Evolutionary conservation across 2,113 vertebrate genomes (phyloP), one percentile per base, ranked within the genome.

Genomic region (Poicephalus gulielmi): DNA sequence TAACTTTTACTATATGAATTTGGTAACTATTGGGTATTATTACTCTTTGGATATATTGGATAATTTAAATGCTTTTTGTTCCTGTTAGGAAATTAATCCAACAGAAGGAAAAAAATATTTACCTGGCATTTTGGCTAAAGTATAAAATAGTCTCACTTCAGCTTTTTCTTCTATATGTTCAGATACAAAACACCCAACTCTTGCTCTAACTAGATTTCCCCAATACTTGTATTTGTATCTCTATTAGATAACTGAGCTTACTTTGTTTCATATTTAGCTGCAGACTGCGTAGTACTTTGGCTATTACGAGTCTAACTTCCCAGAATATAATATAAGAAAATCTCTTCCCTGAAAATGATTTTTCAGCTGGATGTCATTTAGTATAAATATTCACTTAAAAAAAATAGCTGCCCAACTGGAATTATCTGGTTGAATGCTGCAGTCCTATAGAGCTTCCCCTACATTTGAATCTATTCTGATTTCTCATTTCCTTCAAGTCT

Each of bases 251-350:
- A 84, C 52, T 39, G 41, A 94, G 25, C 57, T 92, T 92, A 76
- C 85, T 94, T 91, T 84, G 81, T 67, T 95, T 94, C 91, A 89
- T 89, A 94, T 96, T 96, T 94, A 94, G 69, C 86, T 79, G n/a
- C 73, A 90, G 75, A 31, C 77, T 93, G 44, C 13, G 1, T 79
- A 87, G 69, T 69, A 79, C 83, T 95, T 91, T 53, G 70, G 44
- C 57, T 92, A 66, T 89, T 88, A 74, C 22, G 27, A 88, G 27
- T n/a, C 83, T 73, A 80, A 94, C 67, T 96, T 96, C 75, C 59
- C 62, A 86, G 80, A 91, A 95, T 59, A 83, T 39, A 87, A 83
- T 63, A 91, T 30, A 86, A 82, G 46, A 91, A 95, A 92, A 91
- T 77, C 84, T 35, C 57, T 82, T 94, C 35, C 74, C 55, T 71